phyloP scores from a whole-genome alignment of 2,797 vertebrate species.

The Poeciliopsis gracilis region DNA sequence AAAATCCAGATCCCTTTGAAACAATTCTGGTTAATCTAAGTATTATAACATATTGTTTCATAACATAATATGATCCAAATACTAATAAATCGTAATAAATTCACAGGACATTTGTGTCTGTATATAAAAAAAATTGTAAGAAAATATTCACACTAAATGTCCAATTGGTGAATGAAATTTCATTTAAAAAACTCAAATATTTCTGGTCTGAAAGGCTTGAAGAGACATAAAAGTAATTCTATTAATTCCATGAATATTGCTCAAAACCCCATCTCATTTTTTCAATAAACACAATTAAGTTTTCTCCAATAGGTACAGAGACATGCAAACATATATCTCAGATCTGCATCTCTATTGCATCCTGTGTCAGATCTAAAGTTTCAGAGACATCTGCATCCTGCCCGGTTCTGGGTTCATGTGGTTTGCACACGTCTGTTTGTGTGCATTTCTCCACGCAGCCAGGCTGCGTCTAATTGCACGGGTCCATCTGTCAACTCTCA shows the following conservation, averaged over 20 bases:
- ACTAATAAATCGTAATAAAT: background rate
- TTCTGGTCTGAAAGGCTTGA: background rate
- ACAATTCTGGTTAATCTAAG: background rate
- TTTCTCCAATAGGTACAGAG: background rate
- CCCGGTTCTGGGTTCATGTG: slow-evolving; percentile 25
- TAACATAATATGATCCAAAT: background rate
- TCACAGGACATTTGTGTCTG: background rate
- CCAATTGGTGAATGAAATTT: background rate
- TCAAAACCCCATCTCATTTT: background rate
- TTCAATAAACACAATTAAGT: background rate
- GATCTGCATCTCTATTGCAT: slow-evolving; percentile 47
- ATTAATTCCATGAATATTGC: background rate
- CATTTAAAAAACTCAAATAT: background rate
- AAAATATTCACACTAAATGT: background rate
- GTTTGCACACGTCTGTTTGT: slow-evolving; percentile 31
- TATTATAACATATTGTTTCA: background rate
- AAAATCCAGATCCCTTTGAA: background rate
- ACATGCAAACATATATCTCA: background rate
- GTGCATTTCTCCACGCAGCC: slow-evolving; percentile 49
- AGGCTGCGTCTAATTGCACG: slow-evolving; percentile 68
- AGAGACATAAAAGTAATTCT: background rate
- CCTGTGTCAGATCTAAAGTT: slow-evolving; percentile 63
- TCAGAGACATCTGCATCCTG: slow-evolving; percentile 70
- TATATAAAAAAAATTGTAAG: background rate
- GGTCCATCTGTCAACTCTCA: slow-evolving; percentile 76